phyloP scores from a whole-genome alignment of 2,797 vertebrate species.

The Coendou prehensilis region DNA sequence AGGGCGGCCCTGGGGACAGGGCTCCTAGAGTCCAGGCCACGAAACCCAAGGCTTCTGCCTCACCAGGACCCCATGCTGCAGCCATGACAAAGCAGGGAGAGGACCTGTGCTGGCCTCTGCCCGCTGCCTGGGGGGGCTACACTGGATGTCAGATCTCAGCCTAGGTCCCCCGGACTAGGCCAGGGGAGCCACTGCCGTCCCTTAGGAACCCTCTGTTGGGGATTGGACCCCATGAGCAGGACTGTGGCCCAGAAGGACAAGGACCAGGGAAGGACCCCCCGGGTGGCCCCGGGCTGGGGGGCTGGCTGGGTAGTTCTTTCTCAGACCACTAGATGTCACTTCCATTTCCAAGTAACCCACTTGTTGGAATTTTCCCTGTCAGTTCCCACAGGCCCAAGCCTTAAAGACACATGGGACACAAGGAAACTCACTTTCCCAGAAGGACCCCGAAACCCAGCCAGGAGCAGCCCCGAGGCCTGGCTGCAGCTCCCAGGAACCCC shows the following conservation, averaged over 20 bases:
- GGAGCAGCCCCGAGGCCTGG: not conserved
- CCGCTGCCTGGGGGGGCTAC: not conserved
- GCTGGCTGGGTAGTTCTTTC: conserved; percentile 76
- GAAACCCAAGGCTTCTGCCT: not conserved
- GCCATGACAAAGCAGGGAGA: not conserved
- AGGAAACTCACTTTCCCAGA: not conserved
- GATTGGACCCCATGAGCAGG: not conserved
- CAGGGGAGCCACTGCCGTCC: not conserved
- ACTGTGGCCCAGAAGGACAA: not conserved
- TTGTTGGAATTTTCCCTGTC: conserved; percentile 49
- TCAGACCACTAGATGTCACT: conserved; percentile 86
- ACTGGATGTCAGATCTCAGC: not conserved
- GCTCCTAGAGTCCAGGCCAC: not conserved
- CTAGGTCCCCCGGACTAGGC: not conserved
- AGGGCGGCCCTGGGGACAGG: not conserved
- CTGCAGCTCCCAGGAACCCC: not conserved
- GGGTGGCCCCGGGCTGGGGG: conserved; percentile 50
- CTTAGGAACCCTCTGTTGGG: not conserved
- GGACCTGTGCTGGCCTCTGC: not conserved
- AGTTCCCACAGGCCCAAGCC: not conserved
- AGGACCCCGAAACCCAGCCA: not conserved
- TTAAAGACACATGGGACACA: conserved; percentile 68
- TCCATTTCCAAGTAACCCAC: conserved; percentile 82
- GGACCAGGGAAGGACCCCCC: conserved; percentile 28
- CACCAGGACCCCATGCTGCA: not conserved